A percentile compares a stretch with the other conserved stretches of the same genome.
phyloP scores from a whole-genome alignment of 2,888 invertebrate genomes.

The Neoitamus cyanurus region DNA sequence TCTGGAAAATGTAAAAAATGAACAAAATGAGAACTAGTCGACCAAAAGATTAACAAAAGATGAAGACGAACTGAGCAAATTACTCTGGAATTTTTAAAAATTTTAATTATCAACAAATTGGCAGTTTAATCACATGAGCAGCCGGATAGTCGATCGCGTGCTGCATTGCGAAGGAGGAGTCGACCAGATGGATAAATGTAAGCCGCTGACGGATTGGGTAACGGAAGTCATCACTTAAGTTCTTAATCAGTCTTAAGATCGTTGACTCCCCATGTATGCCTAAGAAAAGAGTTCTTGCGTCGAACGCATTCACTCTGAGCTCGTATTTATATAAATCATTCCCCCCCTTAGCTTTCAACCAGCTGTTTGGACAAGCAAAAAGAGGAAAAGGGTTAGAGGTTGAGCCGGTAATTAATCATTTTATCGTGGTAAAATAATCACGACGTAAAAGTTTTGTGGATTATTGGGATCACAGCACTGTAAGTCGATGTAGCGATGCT shows the following conservation, averaged over 20 bases:
- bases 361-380: not conserved
- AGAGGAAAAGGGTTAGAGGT: not conserved
- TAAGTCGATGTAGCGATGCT: not conserved
- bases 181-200: not conserved
- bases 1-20: slow-evolving; percentile 70
- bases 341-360: not conserved
- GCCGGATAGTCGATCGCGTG: not conserved
- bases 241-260: slow-evolving; percentile 17
- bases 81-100: not conserved
- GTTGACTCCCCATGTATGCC: not conserved
- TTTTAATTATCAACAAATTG: not conserved
- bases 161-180: not conserved
- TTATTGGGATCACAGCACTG: not conserved
- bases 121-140: not conserved
- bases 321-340: not conserved
- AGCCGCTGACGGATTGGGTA: not conserved
- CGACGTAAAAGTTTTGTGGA: not conserved
- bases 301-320: not conserved
- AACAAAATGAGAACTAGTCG: not conserved
- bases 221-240: slow-evolving; percentile 19
- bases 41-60: not conserved
- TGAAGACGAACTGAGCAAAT: not conserved
- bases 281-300: slow-evolving; percentile 9
- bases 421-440: not conserved
- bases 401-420: not conserved